Base-by-base conservation (phyloP, 2,888 invertebrate genomes). In the Temnothorax unifasciatus region DNA sequence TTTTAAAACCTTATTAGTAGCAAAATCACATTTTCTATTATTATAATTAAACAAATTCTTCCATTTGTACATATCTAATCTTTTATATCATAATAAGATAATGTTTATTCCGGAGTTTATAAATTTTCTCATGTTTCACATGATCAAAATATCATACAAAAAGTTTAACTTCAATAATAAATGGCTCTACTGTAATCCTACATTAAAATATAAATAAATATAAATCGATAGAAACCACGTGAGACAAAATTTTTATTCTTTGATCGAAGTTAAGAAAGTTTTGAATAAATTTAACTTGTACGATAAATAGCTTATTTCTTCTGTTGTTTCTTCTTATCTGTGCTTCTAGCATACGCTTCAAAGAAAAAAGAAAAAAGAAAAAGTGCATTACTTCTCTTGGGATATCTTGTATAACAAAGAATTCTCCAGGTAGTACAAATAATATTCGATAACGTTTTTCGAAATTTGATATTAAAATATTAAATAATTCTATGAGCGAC, bases 381-480 rank as follows among this genome's bases (percentile, higher is more conserved):
- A 6, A 54, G 47, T 47, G 29, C 25, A 18, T 44, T 38, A 18
- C 25, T 57, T 3, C 25, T 52, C 52, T 21, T 25, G 21, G 41
- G 41, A 41, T 25, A 18, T 21, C 9, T 18, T 18, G 18, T 25
- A 6, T 2, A 54, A 73, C 41, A 41, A 73, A 41, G 25, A 21
- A 54, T 71, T 15, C 54, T 21, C 21, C 9, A 9, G 15, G 29
- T 15, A 18, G 15, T 38, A 57, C 73, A 25, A 29, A 50, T 54
- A 29, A 50, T 54, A 38, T 25, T 41, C 34, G 34, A 34, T 41
- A 73, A 57, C 38, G 6, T 63, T 61, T 63, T 75, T 63, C 34
- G 11, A 75, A 63, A 75, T 63, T 75, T 38, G 47, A 63, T 47
- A 29, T 29, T 29, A 29, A 29, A 63, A 75, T n/a, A n/a, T 61